phyloP scores from a whole-genome alignment of 2,797 vertebrate species.

The Vireo griseus region DNA sequence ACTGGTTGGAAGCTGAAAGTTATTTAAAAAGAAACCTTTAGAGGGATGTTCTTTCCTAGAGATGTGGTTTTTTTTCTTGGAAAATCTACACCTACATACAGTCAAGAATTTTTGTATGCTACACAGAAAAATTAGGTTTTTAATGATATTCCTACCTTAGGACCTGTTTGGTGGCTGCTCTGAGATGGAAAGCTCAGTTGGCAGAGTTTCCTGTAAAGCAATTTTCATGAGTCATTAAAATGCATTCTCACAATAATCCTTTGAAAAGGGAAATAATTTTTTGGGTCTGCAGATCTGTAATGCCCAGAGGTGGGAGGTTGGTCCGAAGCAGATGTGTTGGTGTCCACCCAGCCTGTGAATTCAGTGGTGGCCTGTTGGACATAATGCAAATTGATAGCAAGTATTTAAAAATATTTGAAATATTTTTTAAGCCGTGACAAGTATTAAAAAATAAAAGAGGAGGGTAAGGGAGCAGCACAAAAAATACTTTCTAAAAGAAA shows the following conservation, averaged over 20 bases:
- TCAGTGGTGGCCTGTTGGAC: neutral
- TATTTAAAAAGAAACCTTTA: neutral
- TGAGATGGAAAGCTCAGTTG: neutral
- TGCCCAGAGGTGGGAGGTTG: neutral
- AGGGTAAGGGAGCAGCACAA: fast-evolving
- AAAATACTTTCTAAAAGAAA: neutral
- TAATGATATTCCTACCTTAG: neutral
- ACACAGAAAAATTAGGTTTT: neutral
- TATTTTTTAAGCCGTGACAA: neutral
- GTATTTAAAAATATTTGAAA: neutral
- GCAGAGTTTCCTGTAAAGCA: neutral
- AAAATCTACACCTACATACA: neutral
- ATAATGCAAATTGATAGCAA: neutral
- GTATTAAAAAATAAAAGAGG: neutral
- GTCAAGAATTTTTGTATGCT: neutral
- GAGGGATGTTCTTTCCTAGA: neutral
- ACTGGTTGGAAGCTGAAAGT: neutral
- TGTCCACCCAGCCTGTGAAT: neutral
- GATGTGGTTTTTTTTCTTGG: fast-evolving
- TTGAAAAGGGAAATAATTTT: neutral
- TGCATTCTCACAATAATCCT: neutral
- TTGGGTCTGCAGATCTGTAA: neutral
- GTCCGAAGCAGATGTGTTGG: neutral
- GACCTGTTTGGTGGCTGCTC: neutral
- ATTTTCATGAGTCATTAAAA: neutral